Conservation (phyloP, 2,888 invertebrate genomes). For the Nephrotoma guestfalica region DNA sequence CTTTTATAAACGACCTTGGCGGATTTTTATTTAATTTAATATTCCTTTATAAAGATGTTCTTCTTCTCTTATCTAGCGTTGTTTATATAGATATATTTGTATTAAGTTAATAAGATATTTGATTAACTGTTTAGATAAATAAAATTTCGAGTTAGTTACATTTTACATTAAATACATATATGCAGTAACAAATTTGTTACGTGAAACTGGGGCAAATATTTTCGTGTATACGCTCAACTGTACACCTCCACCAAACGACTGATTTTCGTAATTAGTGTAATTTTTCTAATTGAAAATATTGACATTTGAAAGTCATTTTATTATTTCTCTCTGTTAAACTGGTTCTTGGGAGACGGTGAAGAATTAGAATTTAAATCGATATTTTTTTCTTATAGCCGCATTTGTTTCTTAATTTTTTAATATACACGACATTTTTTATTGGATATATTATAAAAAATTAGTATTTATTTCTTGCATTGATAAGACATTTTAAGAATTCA, state of each 20-base stretch:
- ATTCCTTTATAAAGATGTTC: background rate
- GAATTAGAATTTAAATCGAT: background rate
- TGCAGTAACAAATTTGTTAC: background rate
- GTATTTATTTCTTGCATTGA: background rate
- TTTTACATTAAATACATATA: background rate
- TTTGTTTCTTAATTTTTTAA: background rate
- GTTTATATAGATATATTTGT: background rate
- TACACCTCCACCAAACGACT: background rate
- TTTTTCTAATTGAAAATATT: background rate
- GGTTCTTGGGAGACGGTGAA: background rate
- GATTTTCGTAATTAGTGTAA: background rate
- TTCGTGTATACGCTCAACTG: background rate
- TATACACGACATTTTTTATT: too few species aligned
- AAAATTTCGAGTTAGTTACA: background rate
- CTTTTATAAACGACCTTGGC: background rate
- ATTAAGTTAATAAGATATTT: background rate
- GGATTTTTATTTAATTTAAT: background rate
- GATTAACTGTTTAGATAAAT: background rate
- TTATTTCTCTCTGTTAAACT: background rate
- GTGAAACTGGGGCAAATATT: background rate
- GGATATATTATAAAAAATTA: background rate
- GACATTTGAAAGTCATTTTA: background rate
- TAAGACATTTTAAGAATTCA: too few species aligned
- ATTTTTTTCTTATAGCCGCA: background rate
- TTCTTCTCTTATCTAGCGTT: background rate